Evolutionary conservation across 2,797 vertebrate genomes (phyloP), one percentile per base, ranked within the genome.

Genomic region (Chelon auratus): DNA sequence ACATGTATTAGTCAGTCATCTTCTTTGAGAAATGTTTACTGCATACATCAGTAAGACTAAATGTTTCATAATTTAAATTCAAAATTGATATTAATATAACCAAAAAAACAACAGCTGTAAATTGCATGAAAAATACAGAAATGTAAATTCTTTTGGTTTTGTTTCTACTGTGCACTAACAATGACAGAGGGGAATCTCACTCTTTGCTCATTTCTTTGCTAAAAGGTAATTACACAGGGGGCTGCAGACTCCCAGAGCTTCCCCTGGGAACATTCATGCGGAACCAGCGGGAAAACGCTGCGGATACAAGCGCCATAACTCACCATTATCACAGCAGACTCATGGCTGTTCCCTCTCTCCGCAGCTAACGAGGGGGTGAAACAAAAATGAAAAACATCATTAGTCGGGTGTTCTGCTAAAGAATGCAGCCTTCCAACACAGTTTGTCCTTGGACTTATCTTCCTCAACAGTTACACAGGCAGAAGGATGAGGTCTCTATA

Each of bases 241-340:
- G 75, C 62, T 63, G 68, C 65, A 59, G 51, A 59, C 78, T 80
- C 80, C 51, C 24, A 48, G 53, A 75, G 62, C 61, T 56, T 45
- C 83, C 59, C 68, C 40, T 47, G 67, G 74, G 83, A 89, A 87
- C 56, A 22, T 77, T 89, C 57, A 82, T 80, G 88, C 77, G 83
- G 80, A 89, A 86, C 83, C 73, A 69, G 78, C 61, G 40, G 72
- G 74, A 62, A 83, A 75, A 79, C 17, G 48, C 54, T 37, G 62
- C 59, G 71, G 62, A 73, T 56, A 72, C 52, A 4, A 64, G 47
- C 33, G 8, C 72, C 65, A 90, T 87, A 85, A 93, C 93, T 94
- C 87, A 94, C 93, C 92, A 94, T 95, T 90, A 92, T 93, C 86
- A 87, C 71, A 60, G 82, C 72, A 73, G 82, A 89, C 58, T 79